Evolutionary conservation across 2,113 vertebrate genomes (phyloP).

Genomic region (Gambusia affinis): DNA sequence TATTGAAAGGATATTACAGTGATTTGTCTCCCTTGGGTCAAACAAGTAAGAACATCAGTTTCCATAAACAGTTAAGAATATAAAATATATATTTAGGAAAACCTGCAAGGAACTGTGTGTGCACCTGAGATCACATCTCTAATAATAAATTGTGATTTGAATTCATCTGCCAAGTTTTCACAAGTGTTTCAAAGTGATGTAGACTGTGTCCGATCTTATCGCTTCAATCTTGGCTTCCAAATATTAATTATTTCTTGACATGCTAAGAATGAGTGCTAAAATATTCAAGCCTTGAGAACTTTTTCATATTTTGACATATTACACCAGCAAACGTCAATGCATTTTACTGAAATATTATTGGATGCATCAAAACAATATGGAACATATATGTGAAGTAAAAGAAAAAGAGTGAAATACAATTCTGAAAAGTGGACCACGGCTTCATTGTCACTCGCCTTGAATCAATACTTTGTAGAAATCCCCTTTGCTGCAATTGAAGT

Average conservation of each 20-base stretch:
- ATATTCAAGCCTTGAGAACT: not conserved
- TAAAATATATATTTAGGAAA: conserved; percentile 1
- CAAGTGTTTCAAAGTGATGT: not conserved
- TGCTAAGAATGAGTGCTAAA: not conserved
- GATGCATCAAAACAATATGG: too few species aligned
- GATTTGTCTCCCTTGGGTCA: not conserved
- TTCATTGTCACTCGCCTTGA: too few species aligned
- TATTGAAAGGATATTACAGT: not conserved
- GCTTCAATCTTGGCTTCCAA: not conserved
- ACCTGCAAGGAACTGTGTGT: not conserved
- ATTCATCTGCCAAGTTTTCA: not conserved
- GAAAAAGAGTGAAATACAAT: too few species aligned
- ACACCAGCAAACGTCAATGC: not conserved
- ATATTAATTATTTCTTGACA: too few species aligned
- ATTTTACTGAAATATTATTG: not conserved
- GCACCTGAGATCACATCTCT: not conserved
- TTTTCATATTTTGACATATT: not conserved
- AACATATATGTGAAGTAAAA: too few species aligned
- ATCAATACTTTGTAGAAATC: too few species aligned
- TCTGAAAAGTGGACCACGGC: too few species aligned
- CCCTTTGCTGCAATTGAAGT: too few species aligned
- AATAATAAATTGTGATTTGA: not conserved
- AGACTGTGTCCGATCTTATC: not conserved
- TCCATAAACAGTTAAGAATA: not conserved
- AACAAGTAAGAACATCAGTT: not conserved